phyloP scores from a whole-genome alignment of 1,140 invertebrate genomes.

The Orchestia grillus region DNA sequence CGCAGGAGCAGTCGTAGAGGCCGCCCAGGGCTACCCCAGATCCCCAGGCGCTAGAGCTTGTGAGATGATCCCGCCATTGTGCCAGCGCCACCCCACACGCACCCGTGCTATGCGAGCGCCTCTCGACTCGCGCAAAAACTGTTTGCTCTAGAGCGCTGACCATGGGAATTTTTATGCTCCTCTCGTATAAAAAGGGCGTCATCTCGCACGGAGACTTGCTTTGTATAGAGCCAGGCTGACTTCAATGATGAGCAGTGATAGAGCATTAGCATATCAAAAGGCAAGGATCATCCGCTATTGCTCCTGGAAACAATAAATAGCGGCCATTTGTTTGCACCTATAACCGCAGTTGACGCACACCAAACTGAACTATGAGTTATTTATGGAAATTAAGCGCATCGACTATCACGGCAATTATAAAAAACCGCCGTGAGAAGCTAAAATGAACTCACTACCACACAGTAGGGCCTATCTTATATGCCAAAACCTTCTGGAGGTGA shows the following conservation, averaged over 20 bases:
- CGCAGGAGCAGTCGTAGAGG: background rate
- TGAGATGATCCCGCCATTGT: constrained; percentile 21
- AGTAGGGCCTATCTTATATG: background rate
- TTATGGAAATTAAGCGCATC: background rate
- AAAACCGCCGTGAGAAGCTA: background rate
- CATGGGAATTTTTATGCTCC: constrained; percentile 23
- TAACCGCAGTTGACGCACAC: background rate
- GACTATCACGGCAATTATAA: background rate
- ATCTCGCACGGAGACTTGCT: background rate
- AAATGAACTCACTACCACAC: background rate
- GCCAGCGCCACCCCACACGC: background rate
- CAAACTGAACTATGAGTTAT: background rate
- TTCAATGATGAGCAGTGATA: constrained; percentile 36
- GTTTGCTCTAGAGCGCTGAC: constrained; percentile 27
- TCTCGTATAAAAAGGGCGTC: background rate
- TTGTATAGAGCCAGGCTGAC: background rate
- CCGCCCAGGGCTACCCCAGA: background rate
- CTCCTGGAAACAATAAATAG: constrained; percentile 7
- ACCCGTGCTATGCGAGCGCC: background rate
- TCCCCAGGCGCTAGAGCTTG: background rate
- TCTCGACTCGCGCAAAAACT: constrained; percentile 17
- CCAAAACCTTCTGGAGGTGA: too few relatives aligned
- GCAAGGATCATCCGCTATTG: background rate
- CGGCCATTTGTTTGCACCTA: constrained; percentile 19
- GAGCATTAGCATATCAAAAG: constrained; percentile 38